Evolutionary conservation across 1,140 invertebrate species (phyloP), one percentile per base, ranked within the genome.

Genomic region (Procambarus virginalis): DNA sequence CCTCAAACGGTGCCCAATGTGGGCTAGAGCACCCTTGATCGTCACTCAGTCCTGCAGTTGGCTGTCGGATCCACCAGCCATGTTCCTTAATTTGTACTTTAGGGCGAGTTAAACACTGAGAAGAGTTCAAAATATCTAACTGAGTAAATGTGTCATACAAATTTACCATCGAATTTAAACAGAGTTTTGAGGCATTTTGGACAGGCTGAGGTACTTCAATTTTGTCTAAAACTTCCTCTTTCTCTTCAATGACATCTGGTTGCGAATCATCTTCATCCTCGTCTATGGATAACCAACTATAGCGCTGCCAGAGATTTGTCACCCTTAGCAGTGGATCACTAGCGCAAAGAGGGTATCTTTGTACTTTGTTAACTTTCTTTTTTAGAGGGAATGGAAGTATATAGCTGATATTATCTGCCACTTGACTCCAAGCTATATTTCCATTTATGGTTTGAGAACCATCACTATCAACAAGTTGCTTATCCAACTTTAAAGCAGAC

Each of bases 131-230:
- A 34, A 84, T 55, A 75, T 84, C 82, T 55, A 84, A 64, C 46
- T 84, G 64, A 45, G 82, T 45, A 75, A 84, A 75, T 75, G 82
- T 84, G 12, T 75, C 82, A 84, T 84, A 84, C 20, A 84, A 64
- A 51, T 51, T 49, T 17, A 48, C 68, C 48, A 84, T 22, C 6
- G 82, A 84, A 46, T 84, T 55, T 51, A 84, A 34, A 48, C 68
- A 84, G 1, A n/a, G 82, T 46, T n/a, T 75, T 17, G 68, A 75
- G 2, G 68, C 45, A 70, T 84, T 84, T 20, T 84, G 45, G 20
- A 84, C 46, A 75, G 20, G n/a, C n/a, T 17, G 64, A 49, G 82
- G 82, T 49, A 84, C 22, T 49, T 75, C 34, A 55, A n/a, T 17
- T n/a, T 70, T 17, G 12, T 84, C 45, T 75, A 14, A 20, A 3